Conservation (phyloP, 2,797 vertebrate species). For the Chaetodon trifasciatus region DNA sequence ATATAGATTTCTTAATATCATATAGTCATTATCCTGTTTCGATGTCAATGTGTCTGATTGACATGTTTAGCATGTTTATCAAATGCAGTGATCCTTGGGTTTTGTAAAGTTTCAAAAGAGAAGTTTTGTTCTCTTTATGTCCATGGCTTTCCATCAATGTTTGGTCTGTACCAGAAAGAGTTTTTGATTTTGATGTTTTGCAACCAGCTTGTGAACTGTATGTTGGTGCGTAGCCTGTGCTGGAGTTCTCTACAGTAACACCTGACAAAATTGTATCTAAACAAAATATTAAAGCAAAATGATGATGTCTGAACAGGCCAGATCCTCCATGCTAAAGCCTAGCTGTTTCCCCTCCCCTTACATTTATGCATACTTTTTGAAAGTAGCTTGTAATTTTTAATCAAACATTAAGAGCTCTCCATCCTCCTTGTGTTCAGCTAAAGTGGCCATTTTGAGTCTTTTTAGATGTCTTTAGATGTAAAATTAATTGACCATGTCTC, state of each 20-base stretch:
- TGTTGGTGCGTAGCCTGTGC: not conserved
- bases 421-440: not conserved
- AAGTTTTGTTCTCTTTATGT: too few species aligned
- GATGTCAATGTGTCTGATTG: not conserved
- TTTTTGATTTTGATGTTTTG: not conserved
- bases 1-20: not conserved
- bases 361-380: not conserved
- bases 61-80: not conserved
- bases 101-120: not conserved
- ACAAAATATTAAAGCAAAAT: not conserved
- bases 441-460: constrained; percentile 2
- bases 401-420: constrained; percentile 4
- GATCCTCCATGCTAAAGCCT: not conserved
- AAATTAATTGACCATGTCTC: constrained; percentile 17
- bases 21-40: not conserved
- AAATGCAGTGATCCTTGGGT: not conserved
- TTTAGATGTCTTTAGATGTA: constrained; percentile 11
- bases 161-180: not conserved
- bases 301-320: not conserved
- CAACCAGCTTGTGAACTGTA: not conserved
- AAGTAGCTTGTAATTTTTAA: constrained; percentile 18
- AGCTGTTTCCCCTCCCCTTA: not conserved
- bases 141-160: not conserved
- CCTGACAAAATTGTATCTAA: not conserved
- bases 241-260: not conserved